Evolutionary conservation across 2,888 invertebrate genomes (phyloP), one percentile per base, ranked within the genome.

Genomic region (Zele albiditarsus): DNA sequence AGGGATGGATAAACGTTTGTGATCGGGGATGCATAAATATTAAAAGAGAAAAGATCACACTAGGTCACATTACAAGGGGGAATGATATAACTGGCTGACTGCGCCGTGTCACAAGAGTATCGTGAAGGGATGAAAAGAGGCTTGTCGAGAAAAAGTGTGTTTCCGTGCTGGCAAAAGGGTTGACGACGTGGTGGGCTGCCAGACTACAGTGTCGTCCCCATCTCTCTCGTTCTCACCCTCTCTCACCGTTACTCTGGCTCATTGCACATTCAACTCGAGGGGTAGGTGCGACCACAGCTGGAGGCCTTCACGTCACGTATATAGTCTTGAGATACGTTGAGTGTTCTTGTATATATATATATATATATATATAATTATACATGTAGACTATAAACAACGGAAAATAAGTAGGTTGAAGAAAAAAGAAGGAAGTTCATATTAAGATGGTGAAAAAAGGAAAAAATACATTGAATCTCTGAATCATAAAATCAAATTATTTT

Each of bases 51-150:
- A 73, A 67, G 69, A 71, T 62, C 42, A 68, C 38, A 75, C 16
- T 74, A 58, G 71, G 72, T 72, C 58, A 57, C 46, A 62, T 71
- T 23, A 71, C 23, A 63, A 49, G 57, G 57, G 42, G 68, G 73
- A 69, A 75, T 75, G 75, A 60, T 71, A 65, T 65, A 71, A 75
- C 66, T 71, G 71, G 65, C 71, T 75, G 75, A 75, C 75, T 75
- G 75, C 66, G 65, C 75, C 70, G 23, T 67, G 75, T 42, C 60
- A 66, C 23, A 46, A 69, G 38, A 53, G 63, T 23, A 63, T 42
- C 58, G 71, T 23, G 33, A 31, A 62, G 70, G 72, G 71, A 71
- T 53, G 73, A 73, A 31, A 42, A 74, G 77, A 46, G 60, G 46
- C 68, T 63, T 70, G 38, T 66, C 23, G 58, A 63, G 67, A 60